phyloP scores from a whole-genome alignment of 2,888 invertebrate species.

The Tineola bisselliella region DNA sequence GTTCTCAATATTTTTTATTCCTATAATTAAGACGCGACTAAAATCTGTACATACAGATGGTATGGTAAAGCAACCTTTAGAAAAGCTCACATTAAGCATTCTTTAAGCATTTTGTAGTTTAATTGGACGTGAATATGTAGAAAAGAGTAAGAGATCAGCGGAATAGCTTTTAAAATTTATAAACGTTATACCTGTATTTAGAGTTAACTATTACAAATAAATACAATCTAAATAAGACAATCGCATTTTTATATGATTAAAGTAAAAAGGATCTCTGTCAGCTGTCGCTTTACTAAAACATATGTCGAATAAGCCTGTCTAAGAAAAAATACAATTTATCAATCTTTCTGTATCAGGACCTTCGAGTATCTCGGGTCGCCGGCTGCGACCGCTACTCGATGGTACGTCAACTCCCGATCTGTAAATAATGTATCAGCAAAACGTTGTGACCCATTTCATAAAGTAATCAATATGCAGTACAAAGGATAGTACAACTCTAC shows the following conservation, averaged over 20 bases:
- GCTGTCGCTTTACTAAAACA: neutral
- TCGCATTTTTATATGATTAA: neutral
- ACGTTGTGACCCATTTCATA: conserved; percentile 25
- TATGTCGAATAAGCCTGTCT: neutral
- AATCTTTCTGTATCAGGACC: neutral
- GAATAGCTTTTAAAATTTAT: neutral
- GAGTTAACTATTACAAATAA: neutral
- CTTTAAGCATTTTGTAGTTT: neutral
- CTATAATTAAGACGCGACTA: too few relatives aligned
- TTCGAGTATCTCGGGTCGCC: neutral
- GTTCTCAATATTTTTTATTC: too few relatives aligned
- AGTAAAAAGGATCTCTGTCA: conserved; percentile 1
- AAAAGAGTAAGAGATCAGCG: neutral
- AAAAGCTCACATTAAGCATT: too few relatives aligned
- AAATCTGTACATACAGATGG: too few relatives aligned
- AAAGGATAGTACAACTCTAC: conserved; percentile 9
- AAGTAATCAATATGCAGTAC: conserved; percentile 23
- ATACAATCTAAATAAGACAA: neutral
- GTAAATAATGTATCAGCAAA: conserved; percentile 29
- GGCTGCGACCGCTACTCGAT: conserved; percentile 5
- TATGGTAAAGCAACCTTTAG: too few relatives aligned
- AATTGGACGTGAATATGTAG: neutral
- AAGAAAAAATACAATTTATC: conserved; percentile 9
- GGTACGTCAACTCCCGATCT: conserved; percentile 14
- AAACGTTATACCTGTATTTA: neutral